Conservation (phyloP, 2,888 invertebrate genomes). For the Cetonia aurata region DNA sequence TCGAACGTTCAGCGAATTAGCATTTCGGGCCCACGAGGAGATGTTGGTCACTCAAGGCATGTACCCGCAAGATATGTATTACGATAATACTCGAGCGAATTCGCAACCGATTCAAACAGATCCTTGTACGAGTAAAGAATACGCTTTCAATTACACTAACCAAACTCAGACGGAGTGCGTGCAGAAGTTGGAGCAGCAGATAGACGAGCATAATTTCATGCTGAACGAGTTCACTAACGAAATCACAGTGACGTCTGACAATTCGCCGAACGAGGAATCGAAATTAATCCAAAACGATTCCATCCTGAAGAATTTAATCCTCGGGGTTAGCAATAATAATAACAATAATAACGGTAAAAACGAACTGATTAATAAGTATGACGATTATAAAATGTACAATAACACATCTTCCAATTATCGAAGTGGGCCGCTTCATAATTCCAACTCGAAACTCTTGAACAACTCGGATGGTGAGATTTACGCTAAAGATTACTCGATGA, state of each 20-base stretch:
- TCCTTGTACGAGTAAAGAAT: conserved; percentile 38
- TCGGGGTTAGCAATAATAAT: conserved; percentile 30
- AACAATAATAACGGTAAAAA: conserved; percentile 12
- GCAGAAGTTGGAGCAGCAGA: conserved; percentile 11
- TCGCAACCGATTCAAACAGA: background rate
- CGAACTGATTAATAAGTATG: conserved; percentile 19
- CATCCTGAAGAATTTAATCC: conserved; percentile 27
- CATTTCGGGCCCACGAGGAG: conserved; percentile 40
- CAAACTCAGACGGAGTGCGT: background rate
- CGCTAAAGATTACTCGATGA: conserved; percentile 41
- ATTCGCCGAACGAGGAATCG: conserved; percentile 6
- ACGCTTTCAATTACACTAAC: conserved; percentile 24
- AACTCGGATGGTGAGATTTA: conserved; percentile 1
- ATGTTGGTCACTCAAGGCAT: conserved; percentile 27
- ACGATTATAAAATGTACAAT: conserved; percentile 25
- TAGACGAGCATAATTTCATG: conserved; percentile 38
- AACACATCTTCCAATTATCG: conserved; percentile 20
- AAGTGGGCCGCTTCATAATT: background rate
- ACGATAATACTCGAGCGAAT: background rate
- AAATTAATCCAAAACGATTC: conserved; percentile 16
- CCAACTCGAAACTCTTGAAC: conserved; percentile 12
- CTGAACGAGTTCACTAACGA: conserved; percentile 42
- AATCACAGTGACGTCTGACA: conserved; percentile 30
- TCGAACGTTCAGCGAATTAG: conserved; percentile 40
- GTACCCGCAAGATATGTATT: conserved; percentile 40